Evolutionary conservation across 2,888 invertebrate species (phyloP).

Genomic region (Tholera decimalis): DNA sequence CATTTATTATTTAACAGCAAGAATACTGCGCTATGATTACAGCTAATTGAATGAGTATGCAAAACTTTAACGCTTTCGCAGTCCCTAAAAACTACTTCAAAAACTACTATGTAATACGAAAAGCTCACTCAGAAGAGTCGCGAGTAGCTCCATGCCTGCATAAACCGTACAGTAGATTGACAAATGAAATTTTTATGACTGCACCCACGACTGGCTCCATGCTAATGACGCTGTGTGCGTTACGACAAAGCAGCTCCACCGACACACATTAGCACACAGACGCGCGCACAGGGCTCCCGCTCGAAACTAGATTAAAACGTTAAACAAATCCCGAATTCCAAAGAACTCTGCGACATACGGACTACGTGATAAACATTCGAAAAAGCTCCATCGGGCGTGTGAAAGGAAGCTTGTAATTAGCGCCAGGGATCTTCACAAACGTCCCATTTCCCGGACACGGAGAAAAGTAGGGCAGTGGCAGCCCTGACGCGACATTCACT

Average conservation of each 20-base stretch:
- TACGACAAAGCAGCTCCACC: conserved; percentile 64
- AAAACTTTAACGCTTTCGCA: not conserved
- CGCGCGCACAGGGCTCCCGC: conserved; percentile 59
- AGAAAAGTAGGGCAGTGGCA: conserved; percentile 71
- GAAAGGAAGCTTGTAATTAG: conserved; percentile 69
- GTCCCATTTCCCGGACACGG: conserved; percentile 61
- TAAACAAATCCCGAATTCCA: conserved; percentile 58
- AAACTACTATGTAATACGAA: conserved; percentile 15
- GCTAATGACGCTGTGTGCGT: conserved; percentile 80
- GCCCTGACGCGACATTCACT: conserved; percentile 63
- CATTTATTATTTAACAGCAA: not conserved
- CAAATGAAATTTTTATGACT: conserved; percentile 85
- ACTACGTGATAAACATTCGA: conserved; percentile 67
- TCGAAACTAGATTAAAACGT: conserved; percentile 62
- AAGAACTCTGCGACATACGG: conserved; percentile 59
- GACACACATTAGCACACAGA: conserved; percentile 55
- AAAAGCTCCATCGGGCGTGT: conserved; percentile 63
- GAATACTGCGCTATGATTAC: not conserved
- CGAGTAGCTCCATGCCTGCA: conserved; percentile 54
- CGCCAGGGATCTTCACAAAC: conserved; percentile 64
- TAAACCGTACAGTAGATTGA: conserved; percentile 79
- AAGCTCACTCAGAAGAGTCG: not conserved
- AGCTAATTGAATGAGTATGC: not conserved
- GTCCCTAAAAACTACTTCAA: conserved; percentile 5
- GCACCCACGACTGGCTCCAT: conserved; percentile 72